Conservation (phyloP, 2,113 vertebrate genomes). For the Tupaia tana region DNA sequence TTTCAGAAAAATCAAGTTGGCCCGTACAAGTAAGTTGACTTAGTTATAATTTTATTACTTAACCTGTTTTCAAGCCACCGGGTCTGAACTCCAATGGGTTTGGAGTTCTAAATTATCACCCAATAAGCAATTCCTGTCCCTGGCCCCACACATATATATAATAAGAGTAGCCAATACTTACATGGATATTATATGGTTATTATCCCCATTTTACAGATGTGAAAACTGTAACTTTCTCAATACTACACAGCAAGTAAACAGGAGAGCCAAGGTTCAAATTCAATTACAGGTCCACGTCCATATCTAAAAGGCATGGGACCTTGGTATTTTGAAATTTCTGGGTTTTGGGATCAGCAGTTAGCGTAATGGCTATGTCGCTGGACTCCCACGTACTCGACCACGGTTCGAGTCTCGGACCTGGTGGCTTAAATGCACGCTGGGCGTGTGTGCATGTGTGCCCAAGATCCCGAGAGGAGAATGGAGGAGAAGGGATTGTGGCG, state of each 20-base stretch:
- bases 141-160: not conserved
- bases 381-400: too few species aligned
- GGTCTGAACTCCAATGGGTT: not conserved
- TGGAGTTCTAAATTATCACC: not conserved
- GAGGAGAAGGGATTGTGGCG: too few species aligned
- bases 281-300: not conserved
- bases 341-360: too few species aligned
- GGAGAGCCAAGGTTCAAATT: not conserved
- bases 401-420: too few species aligned
- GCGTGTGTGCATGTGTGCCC: too few species aligned
- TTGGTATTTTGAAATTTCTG: not conserved
- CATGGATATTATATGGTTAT: not conserved
- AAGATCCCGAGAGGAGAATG: too few species aligned
- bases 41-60: not conserved
- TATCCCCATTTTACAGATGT: not conserved
- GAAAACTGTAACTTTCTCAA: not conserved
- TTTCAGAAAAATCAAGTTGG: constrained; percentile 92
- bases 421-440: too few species aligned
- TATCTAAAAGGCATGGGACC: not conserved
- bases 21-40: constrained; percentile 89
- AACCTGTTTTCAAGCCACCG: not conserved
- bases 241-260: not conserved
- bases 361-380: too few species aligned
- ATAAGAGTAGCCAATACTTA: not conserved
- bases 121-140: not conserved